These are phyloP conservation scores for Ceyx cyanopectus DNA, from an alignment of 2,113 vertebrate species.

Conservation along the genomic window DNA sequence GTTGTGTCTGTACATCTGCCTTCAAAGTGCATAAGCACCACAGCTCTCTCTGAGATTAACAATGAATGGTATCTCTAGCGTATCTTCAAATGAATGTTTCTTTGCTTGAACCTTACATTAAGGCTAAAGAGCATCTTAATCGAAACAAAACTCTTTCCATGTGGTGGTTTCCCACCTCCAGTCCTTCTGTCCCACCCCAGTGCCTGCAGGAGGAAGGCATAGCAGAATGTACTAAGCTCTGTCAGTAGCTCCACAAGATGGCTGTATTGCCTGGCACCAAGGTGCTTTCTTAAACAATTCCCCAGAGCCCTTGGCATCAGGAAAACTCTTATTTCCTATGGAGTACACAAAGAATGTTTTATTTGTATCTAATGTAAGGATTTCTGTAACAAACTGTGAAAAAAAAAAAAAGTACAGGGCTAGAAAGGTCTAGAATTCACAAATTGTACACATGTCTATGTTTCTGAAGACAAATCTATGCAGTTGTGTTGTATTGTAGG, in stretches of 20 bases:
- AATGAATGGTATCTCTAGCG: constrained; percentile 10
- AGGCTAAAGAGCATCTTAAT: constrained; percentile 61
- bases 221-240: constrained; percentile 43
- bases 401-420: constrained; percentile 44
- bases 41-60: not conserved
- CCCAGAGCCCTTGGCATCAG: constrained; percentile 1
- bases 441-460: constrained; percentile 56
- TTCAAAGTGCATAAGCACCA: constrained; percentile 16
- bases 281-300: not conserved
- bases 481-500: constrained; percentile 78
- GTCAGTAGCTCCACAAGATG: constrained; percentile 23
- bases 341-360: constrained; percentile 50
- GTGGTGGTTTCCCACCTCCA: constrained; percentile 33
- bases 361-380: constrained; percentile 62
- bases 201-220: constrained; percentile 50
- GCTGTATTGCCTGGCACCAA: constrained; percentile 20
- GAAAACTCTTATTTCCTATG: constrained; percentile 57
- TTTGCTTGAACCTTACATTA: constrained; percentile 72
- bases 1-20: constrained; percentile 23
- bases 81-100: not conserved
- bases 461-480: constrained; percentile 80
- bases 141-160: not conserved
- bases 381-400: constrained; percentile 69
- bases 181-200: constrained; percentile 10
- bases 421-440: constrained; percentile 44